phyloP scores from a whole-genome alignment of 2,888 invertebrate species.

The Parascotia fuliginaria region DNA sequence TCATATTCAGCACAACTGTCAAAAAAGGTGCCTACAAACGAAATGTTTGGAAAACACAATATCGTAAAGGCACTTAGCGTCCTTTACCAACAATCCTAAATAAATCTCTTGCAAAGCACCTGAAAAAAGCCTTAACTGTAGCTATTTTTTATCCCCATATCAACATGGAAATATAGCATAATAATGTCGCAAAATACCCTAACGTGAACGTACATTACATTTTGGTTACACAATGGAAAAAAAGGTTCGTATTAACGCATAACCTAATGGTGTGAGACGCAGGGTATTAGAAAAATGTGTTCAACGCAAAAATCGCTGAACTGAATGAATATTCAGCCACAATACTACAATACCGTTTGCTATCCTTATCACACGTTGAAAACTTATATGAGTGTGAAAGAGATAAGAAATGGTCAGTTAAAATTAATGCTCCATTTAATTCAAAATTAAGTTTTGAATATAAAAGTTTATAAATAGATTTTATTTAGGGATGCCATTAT shows the following conservation, averaged over 20 bases:
- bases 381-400: neutral
- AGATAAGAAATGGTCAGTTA: constrained; percentile 16
- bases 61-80: neutral
- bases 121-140: constrained; percentile 17
- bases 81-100: constrained; percentile 7
- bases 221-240: constrained; percentile 37
- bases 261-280: constrained; percentile 58
- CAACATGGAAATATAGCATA: constrained; percentile 36
- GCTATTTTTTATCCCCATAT: constrained; percentile 24
- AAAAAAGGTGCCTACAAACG: neutral
- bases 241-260: constrained; percentile 54
- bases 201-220: constrained; percentile 31
- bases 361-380: constrained; percentile 4
- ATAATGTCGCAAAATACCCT: constrained; percentile 38
- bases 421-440: neutral
- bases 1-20: neutral
- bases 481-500: neutral
- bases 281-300: constrained; percentile 59
- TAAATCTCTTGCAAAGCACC: constrained; percentile 20
- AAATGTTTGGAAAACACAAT: neutral
- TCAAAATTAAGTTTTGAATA: constrained; percentile 8
- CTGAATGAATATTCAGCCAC: constrained; percentile 44
- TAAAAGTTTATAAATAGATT: neutral
- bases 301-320: constrained; percentile 47
- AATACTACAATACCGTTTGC: constrained; percentile 23